Evolutionary conservation across 2,797 vertebrate genomes (phyloP).

Genomic region (Chloroceryle inda): DNA sequence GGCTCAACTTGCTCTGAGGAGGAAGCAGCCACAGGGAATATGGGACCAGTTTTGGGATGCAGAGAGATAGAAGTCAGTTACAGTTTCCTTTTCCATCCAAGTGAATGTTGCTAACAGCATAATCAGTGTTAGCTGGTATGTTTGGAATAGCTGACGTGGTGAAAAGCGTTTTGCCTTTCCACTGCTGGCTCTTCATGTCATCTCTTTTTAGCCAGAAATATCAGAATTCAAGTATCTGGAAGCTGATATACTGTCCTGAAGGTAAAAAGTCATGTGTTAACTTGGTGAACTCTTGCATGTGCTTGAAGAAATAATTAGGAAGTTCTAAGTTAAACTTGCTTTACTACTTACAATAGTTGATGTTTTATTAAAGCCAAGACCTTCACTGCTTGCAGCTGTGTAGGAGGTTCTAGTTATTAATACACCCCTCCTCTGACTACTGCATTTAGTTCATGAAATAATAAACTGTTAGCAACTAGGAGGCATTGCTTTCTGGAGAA

Average conservation of each 20-base stretch:
- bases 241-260: background rate
- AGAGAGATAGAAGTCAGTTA: background rate
- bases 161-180: background rate
- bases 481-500: background rate
- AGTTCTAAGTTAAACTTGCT: background rate
- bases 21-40: background rate
- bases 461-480: background rate
- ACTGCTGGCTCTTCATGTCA: background rate
- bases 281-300: background rate
- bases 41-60: background rate
- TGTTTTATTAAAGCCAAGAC: background rate
- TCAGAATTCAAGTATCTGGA: background rate
- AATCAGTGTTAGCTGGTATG: background rate
- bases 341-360: background rate
- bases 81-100: background rate
- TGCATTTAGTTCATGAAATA: constrained; percentile 36
- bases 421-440: background rate
- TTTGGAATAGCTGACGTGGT: background rate
- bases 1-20: background rate
- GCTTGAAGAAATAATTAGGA: background rate
- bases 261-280: background rate
- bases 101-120: background rate
- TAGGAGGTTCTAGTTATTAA: constrained; percentile 50
- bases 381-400: background rate
- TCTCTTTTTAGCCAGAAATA: background rate